Base-by-base conservation (phyloP, 35 echinoderm and acorn worm species). In the Eucidaris tribuloides region DNA sequence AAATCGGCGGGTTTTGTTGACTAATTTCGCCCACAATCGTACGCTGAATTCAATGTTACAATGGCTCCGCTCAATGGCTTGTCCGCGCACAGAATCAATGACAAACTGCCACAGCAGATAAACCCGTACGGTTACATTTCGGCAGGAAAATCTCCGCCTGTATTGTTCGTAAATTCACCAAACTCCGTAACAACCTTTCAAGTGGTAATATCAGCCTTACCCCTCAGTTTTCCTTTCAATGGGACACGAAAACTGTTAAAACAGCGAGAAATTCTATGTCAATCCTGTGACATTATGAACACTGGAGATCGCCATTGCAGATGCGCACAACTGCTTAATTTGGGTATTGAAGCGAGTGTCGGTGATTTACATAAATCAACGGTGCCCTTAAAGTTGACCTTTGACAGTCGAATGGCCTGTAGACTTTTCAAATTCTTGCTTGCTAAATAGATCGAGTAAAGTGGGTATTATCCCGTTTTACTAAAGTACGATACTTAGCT, bases 271-370 rank as follows among this genome's bases (percentile, higher is more conserved):
- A 42, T 74, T 42, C 28, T 38, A 40, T 36, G 37, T 25, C 22
- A 42, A 74, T 33, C 68, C 68, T 22, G 41, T 44, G 9, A 22
- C 33, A 38, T 74, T 44, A 40, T 74, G 18, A 74, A 19, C 28
- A 41, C 33, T 74, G 68, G 68, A 74, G 68, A 74, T 74, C 68
- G 68, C 68, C 68, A 74, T 74, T 74, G 24, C 68, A 24, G 68
- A 41, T 74, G 68, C 68, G 68, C 68, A 74, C 68, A 74, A 74
- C 68, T 74, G 68, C 68, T 74, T 74, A 74, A 74, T 74, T 74
- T 74, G 68, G 68, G 68, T 74, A 74, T 74, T 36, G n/a, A 33
- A 74, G 11, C 9, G 68, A 74, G 68, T n/a, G n/a, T 33, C 68
- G 68, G 68, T 74, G 68, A 74, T 74, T 74, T 74, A 74, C 68